These are phyloP conservation scores for Malacoctenus gilli DNA, from an alignment of 2,797 vertebrate species.

Conservation along the genomic window DNA sequence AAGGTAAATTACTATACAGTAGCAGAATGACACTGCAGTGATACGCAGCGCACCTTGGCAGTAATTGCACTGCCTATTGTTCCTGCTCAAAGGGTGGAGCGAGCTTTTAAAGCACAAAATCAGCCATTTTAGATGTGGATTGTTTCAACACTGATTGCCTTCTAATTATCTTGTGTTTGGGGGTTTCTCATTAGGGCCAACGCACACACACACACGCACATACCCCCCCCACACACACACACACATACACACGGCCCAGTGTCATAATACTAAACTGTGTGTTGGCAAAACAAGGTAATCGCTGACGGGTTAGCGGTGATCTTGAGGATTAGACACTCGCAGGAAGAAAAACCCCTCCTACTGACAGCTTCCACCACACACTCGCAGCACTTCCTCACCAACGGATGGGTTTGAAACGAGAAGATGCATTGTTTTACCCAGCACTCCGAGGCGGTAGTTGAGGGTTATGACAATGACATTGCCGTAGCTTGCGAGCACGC, in stretches of 20 bases:
- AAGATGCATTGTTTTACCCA: constrained; percentile 79
- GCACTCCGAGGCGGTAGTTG: constrained; percentile 93
- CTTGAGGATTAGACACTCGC: background rate
- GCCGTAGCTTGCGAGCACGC: constrained; percentile 93
- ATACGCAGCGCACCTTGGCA: constrained; percentile 40
- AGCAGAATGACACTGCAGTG: constrained; percentile 29
- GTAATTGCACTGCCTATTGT: constrained; percentile 41
- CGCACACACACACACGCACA: background rate
- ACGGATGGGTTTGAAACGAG: background rate
- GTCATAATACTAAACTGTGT: no score
- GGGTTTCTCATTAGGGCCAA: background rate
- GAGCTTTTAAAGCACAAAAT: constrained; percentile 8
- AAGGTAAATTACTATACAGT: constrained; percentile 34
- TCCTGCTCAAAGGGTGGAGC: constrained; percentile 22
- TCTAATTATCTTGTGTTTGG: background rate
- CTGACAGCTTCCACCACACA: constrained; percentile 1
- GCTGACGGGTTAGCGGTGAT: no score
- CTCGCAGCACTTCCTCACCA: background rate
- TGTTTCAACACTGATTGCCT: constrained; percentile 9
- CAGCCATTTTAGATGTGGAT: constrained; percentile 25
- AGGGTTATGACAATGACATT: constrained; percentile 94
- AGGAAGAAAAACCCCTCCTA: constrained; percentile 4
- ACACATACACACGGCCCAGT: no score
- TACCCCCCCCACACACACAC: no score
- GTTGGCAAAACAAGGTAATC: no score